These are phyloP conservation scores for Nephrotoma guestfalica DNA, from an alignment of 2,888 invertebrate species.

Conservation along the genomic window DNA sequence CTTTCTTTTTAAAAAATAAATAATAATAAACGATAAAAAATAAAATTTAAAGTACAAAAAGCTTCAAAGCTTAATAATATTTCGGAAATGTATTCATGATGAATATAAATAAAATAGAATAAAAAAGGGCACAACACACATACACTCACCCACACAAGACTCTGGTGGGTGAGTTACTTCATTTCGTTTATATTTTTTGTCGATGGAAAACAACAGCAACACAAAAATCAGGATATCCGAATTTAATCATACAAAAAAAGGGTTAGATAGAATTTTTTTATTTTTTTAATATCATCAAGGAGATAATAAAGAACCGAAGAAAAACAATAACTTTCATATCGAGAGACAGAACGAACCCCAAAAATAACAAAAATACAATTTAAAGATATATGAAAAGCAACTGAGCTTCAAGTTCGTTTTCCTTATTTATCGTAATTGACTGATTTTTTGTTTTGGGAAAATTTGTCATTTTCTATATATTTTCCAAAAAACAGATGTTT, in stretches of 20 bases:
- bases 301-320: not conserved
- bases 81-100: not conserved
- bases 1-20: not conserved
- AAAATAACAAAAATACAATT: not conserved
- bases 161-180: not conserved
- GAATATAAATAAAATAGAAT: not conserved
- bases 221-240: not conserved
- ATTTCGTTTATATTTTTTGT: not conserved
- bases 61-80: not conserved
- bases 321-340: not conserved
- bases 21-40: not conserved
- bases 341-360: not conserved
- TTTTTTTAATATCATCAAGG: not conserved
- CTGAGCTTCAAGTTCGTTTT: not conserved
- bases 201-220: not conserved
- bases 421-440: not conserved
- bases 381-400: not conserved
- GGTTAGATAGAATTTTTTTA: not conserved
- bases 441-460: not conserved
- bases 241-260: not conserved
- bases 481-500: not conserved
- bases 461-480: not conserved
- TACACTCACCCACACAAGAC: not conserved
- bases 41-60: not conserved
- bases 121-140: not conserved